phyloP scores from a whole-genome alignment of 2,797 vertebrate genomes.

The Onychomys torridus region DNA sequence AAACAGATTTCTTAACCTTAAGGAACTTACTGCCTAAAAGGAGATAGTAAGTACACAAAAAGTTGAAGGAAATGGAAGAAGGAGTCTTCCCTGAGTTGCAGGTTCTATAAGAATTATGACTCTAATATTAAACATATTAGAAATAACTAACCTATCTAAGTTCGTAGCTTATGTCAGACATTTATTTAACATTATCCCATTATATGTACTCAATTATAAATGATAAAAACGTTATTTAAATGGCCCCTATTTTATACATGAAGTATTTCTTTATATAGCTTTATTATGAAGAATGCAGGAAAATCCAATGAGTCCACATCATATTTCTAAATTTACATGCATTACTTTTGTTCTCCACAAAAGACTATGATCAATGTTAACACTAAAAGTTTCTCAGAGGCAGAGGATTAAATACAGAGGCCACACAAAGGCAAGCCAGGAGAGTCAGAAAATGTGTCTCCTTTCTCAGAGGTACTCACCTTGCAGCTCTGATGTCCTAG shows the following conservation, averaged over 20 bases:
- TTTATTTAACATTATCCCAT: neutral
- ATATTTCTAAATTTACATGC: neutral
- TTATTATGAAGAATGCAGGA: neutral
- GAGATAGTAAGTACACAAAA: neutral
- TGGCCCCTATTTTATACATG: neutral
- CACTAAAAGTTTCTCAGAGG: neutral
- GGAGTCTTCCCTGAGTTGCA: neutral
- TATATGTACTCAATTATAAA: neutral
- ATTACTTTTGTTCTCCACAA: neutral
- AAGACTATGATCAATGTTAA: neutral
- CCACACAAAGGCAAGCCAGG: neutral
- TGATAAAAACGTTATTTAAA: neutral
- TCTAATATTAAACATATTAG: constrained; percentile 17
- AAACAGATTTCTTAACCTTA: neutral
- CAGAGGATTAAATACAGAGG: constrained; percentile 2
- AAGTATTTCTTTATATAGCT: neutral
- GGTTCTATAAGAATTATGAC: neutral
- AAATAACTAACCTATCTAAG: neutral
- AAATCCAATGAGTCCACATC: neutral
- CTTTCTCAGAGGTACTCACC: constrained; percentile 19
- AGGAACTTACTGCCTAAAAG: neutral
- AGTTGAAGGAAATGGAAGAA: neutral
- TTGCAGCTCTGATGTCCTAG: neutral
- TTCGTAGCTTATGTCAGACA: neutral
- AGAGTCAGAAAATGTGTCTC: neutral